Base-by-base conservation (phyloP, 2,113 vertebrate genomes). In the Chaetorhynchus papuensis region DNA sequence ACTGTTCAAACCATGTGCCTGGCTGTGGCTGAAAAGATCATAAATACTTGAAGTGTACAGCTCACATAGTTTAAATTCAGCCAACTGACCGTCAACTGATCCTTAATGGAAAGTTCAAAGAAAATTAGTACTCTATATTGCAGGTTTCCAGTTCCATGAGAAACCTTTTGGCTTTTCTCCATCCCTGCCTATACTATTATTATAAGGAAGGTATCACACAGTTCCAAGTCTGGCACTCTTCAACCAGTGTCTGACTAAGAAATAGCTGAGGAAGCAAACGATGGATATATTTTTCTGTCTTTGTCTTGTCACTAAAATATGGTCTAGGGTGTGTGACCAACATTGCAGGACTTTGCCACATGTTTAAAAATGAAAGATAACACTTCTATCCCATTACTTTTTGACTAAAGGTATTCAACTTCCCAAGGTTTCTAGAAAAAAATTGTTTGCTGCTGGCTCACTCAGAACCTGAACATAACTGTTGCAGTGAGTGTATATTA, bases 91-190 rank as follows among this genome's bases (percentile, higher is more conserved):
- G 0, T 57, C 61, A 87, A 68, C 49, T 83, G 59, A 90, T 72
- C 52, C 39, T 76, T 89, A 76, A 82, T 72, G 74, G 87, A 85
- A 95, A 89, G 70, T 94, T 87, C 91, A 93, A 95, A 83, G 57
- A 90, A 91, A 87, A 91, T 80, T 69, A 61, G 10, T 76, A 35
- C 30, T 90, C 28, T 57, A 0, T 72, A 53, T 68, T 91, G 26
- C 50, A 90, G 39, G 20, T 77, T 90, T 94, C 59, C 24, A 9
- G 71, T 89, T 93, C 71, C 74, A 42, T 47, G n/a, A 80, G 74
- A 88, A 93, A 90, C 8, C 37, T 92, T 92, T 61, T 87, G 76
- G 37, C 10, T 2, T 72, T 35, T 65, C 88, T 95, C 35, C 13
- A 24, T 80, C 17, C 10, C 21, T 61, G n/a, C 59, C 42, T 77